These are phyloP conservation scores for Drosophila micromelanica DNA, from an alignment of 1,140 invertebrate species.

Conservation along the genomic window DNA sequence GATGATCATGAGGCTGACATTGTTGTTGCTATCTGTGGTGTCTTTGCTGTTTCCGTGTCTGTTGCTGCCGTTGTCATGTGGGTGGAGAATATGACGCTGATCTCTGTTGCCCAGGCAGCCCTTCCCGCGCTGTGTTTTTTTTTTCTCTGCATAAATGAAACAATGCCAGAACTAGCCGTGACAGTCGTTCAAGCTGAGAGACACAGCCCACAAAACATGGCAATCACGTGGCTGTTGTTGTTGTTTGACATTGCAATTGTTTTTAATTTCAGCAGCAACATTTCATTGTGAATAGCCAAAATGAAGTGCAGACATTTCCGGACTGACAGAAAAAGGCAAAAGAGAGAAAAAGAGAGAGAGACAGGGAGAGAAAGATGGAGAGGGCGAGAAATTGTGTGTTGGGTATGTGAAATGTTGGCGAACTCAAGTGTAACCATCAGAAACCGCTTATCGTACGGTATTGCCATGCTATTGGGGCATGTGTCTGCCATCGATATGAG, in stretches of 20 bases:
- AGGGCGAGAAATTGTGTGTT: not conserved
- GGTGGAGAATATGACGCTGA: constrained; percentile 72
- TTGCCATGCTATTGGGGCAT: constrained; percentile 47
- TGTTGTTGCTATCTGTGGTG: constrained; percentile 15
- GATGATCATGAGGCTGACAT: constrained; percentile 40
- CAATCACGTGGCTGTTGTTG: constrained; percentile 35
- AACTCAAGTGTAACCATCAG: constrained; percentile 39
- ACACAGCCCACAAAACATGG: constrained; percentile 35
- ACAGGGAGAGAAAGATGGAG: not conserved
- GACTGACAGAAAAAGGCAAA: constrained; percentile 29
- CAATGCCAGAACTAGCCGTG: constrained; percentile 36
- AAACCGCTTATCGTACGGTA: constrained; percentile 66
- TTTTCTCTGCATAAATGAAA: constrained; percentile 64
- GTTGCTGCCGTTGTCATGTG: constrained; percentile 56
- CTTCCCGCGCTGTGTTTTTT: not conserved
- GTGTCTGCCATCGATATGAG: constrained; percentile 50
- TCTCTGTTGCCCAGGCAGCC: constrained; percentile 30
- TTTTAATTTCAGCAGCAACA: constrained; percentile 57
- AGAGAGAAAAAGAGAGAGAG: not conserved
- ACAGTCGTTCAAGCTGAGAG: constrained; percentile 31
- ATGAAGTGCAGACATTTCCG: constrained; percentile 46
- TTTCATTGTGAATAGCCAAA: constrained; percentile 44
- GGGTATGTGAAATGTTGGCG: constrained; percentile 42
- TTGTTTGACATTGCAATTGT: constrained; percentile 66
- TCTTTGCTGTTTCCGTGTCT: constrained; percentile 15